These are phyloP conservation scores for Hyperopisus bebe DNA, from an alignment of 2,113 vertebrate species.

Conservation along the genomic window DNA sequence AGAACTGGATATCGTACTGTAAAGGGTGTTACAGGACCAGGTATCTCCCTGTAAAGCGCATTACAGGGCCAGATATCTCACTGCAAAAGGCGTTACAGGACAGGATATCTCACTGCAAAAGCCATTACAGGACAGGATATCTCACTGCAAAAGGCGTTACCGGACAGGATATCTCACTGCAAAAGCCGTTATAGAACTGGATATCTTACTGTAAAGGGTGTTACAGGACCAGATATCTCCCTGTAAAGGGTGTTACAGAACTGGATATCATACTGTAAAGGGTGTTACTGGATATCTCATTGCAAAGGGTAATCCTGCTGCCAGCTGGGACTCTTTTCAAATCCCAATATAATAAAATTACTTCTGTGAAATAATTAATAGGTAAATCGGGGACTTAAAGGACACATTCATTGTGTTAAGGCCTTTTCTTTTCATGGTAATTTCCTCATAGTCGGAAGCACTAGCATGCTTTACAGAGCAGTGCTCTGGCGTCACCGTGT, in stretches of 20 bases:
- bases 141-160: background rate
- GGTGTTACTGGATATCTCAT: background rate
- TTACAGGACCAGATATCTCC: background rate
- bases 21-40: background rate
- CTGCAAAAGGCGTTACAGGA: background rate
- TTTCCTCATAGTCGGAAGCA: background rate
- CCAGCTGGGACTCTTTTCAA: background rate
- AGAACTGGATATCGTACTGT: background rate
- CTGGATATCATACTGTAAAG: background rate
- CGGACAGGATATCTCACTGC: background rate
- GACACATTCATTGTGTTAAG: conserved; percentile 6
- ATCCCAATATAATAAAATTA: background rate
- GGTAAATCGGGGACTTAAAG: background rate
- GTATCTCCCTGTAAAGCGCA: background rate
- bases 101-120: background rate
- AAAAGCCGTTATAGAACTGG: background rate
- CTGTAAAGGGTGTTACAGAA: background rate
- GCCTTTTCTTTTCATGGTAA: conserved; percentile 1
- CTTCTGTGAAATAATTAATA: background rate
- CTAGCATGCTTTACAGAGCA: background rate
- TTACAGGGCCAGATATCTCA: background rate
- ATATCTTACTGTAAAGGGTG: background rate
- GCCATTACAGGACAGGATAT: no score
- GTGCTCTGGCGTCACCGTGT: background rate
- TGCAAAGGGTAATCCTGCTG: background rate